Evolutionary conservation across 2,113 vertebrate genomes (phyloP).

Genomic region (Hemiprocne comata): DNA sequence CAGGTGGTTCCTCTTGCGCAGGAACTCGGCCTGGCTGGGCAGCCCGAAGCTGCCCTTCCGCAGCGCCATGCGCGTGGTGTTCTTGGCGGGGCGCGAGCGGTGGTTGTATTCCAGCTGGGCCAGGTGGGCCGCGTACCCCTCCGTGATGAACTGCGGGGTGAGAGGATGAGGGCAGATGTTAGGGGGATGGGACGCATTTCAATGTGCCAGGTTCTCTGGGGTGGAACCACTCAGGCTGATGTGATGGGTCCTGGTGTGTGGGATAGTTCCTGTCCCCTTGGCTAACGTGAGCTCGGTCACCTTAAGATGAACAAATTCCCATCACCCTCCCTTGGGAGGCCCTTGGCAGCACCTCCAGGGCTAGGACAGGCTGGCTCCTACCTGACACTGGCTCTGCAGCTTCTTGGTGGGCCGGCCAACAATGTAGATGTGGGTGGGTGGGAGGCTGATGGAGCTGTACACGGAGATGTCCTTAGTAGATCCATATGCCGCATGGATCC

Average conservation of each 20-base stretch:
- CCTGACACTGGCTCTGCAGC: constrained; percentile 96
- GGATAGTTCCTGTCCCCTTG: not conserved
- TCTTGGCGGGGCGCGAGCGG: constrained; percentile 89
- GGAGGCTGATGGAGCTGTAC: constrained; percentile 90
- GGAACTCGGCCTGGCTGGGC: constrained; percentile 89
- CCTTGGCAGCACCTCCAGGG: not conserved
- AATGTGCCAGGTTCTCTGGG: not conserved
- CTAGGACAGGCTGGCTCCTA: constrained; percentile 30
- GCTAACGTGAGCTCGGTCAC: not conserved
- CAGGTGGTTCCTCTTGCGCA: constrained; percentile 95
- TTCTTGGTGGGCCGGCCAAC: constrained; percentile 95
- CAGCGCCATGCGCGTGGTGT: constrained; percentile 89
- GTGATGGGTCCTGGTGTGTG: not conserved
- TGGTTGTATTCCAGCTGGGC: constrained; percentile 95
- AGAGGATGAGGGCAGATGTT: not conserved
- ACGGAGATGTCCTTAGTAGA: constrained; percentile 97
- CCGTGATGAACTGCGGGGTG: constrained; percentile 88
- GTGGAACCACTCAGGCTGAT: not conserved
- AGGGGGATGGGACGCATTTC: not conserved
- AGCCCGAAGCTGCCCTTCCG: constrained; percentile 96
- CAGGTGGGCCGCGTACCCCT: constrained; percentile 94
- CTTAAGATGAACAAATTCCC: not conserved
- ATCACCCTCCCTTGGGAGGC: not conserved
- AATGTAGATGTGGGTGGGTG: constrained; percentile 94
- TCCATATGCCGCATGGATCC: constrained; percentile 91